Base-by-base conservation (phyloP, 1,140 invertebrate species). In the Sinella curviseta region DNA sequence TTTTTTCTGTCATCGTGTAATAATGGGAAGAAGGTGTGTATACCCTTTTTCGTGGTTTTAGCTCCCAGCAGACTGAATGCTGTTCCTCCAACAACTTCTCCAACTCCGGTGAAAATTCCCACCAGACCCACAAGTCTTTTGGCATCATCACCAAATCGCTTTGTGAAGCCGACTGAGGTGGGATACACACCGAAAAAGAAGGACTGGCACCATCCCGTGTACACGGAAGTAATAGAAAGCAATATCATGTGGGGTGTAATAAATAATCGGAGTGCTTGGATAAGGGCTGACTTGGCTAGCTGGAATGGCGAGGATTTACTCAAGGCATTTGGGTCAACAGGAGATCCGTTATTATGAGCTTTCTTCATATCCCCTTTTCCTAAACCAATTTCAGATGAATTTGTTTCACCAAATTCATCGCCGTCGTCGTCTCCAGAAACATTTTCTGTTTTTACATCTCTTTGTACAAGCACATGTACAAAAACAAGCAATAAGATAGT, bases 171-270 rank as follows among this genome's bases (percentile, higher is more conserved):
- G 80, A 98, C 92, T 83, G 93, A 8, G 31, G 81, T 84, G 28
- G 81, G 48, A 87, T 98, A 99, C 0, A 99, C 95, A 0, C 95
- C 96, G 85, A 94, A 96, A 87, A 94, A 97, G 89, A 98, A 99
- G 0, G 95, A 96, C 54, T 97, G 87, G 81, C 95, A 94, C 26
- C 98, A 86, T 65, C 97, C 97, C 1, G 96, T 97, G 85, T 97
- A 98, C 75, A 95, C 91, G 86, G 97, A 98, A 0, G 94, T 93
- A 39, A 96, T 85, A 79, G 92, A 92, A 0, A 98, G 88, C 0
- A 97, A 85, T n/a, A 96, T 84, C 95, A 99, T 98, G 77, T 94
- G 90, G n/a, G 89, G 90, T 0, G 94, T 97, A 35, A 91, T 86
- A 82, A 97, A 93, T 1, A 98, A 87, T 77, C 88, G 88, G 26